Evolutionary conservation across 2,888 invertebrate genomes (phyloP).

Genomic region (Julus scandinavius): DNA sequence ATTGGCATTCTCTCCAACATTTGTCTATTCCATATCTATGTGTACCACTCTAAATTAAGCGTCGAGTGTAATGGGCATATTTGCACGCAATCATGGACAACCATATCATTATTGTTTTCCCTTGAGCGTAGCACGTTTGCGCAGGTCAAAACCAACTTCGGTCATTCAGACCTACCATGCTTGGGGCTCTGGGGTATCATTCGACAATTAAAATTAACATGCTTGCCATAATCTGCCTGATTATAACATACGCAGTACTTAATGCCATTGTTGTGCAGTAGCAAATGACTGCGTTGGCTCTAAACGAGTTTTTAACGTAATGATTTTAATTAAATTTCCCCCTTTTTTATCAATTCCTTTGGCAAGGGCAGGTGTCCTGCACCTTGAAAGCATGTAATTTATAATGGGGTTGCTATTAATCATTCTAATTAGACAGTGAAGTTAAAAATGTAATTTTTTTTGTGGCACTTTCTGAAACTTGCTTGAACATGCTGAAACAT

Average conservation of each 20-base stretch:
- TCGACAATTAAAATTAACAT: slow-evolving; percentile 12
- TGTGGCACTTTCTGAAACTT: neutral
- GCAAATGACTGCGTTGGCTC: neutral
- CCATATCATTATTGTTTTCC: slow-evolving; percentile 37
- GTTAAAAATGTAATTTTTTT: neutral
- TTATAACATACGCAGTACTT: neutral
- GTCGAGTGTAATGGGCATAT: neutral
- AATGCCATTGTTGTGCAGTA: neutral
- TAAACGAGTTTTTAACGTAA: neutral
- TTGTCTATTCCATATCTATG: neutral
- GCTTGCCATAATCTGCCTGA: neutral
- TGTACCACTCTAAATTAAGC: neutral
- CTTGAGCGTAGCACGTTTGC: neutral
- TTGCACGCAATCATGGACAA: slow-evolving; percentile 31
- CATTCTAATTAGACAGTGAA: neutral
- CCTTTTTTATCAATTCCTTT: neutral
- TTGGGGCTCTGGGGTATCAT: slow-evolving; percentile 37
- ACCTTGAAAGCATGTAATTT: slow-evolving; percentile 24
- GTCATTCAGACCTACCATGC: neutral
- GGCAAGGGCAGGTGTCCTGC: neutral
- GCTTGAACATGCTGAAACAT: too few species aligned
- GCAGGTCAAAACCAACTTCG: slow-evolving; percentile 12
- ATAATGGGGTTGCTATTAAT: neutral
- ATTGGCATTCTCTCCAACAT: neutral
- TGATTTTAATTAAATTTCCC: neutral